Percentiles rank a stretch among this genome's conserved stretches.
Evolutionary conservation across 2,113 vertebrate genomes (phyloP).

Genomic region (Illadopsis cleaveri): DNA sequence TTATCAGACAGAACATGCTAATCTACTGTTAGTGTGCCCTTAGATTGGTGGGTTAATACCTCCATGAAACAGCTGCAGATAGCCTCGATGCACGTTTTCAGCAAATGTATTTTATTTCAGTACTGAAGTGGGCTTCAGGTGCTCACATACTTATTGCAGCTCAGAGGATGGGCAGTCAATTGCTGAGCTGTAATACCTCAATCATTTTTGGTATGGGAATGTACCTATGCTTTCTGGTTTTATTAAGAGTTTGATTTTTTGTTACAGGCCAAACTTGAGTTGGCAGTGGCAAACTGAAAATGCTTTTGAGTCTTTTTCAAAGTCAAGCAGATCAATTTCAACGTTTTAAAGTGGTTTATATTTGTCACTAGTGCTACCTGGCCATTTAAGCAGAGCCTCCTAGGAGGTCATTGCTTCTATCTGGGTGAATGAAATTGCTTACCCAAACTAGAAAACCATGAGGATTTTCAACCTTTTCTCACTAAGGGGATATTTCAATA

Average conservation of each 20-base stretch:
- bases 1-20: not conserved
- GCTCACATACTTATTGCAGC: not conserved
- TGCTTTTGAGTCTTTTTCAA: not conserved
- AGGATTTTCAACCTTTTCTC: not conserved
- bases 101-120: conserved; percentile 24
- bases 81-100: not conserved
- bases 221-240: not conserved
- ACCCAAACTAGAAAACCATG: not conserved
- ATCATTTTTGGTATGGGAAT: not conserved
- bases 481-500: not conserved
- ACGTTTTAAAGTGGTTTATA: not conserved
- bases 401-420: not conserved
- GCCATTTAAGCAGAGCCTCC: not conserved
- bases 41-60: not conserved
- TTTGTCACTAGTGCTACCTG: not conserved
- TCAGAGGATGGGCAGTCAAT: conserved; percentile 6
- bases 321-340: not conserved
- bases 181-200: conserved; percentile 13
- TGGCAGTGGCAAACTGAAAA: not conserved
- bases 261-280: not conserved
- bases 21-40: not conserved
- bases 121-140: not conserved
- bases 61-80: not conserved
- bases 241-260: conserved; percentile 41
- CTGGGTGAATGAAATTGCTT: not conserved